Evolutionary conservation across 2,113 vertebrate genomes (phyloP).

Genomic region (Petaurus breviceps): DNA sequence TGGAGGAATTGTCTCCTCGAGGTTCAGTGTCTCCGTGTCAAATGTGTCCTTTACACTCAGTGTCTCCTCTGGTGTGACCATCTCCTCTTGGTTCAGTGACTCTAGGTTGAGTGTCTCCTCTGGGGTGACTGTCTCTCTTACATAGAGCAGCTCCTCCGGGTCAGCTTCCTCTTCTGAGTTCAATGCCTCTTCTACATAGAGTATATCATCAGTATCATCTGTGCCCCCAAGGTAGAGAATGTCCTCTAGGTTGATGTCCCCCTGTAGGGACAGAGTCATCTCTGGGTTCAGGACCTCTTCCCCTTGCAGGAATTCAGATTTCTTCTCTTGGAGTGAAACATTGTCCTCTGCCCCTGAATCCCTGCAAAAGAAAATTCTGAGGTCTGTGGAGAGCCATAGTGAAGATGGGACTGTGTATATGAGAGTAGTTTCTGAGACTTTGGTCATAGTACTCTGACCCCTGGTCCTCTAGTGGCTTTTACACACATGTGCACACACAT

Average conservation of each 20-base stretch:
- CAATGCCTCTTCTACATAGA: conserved; percentile 50
- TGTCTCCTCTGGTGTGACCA: background rate
- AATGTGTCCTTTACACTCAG: conserved; percentile 17
- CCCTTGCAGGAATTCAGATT: accelerated
- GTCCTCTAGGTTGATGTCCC: conserved; percentile 69
- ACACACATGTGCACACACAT: too few relatives aligned
- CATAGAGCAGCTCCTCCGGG: background rate
- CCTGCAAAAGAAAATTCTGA: conserved; percentile 64
- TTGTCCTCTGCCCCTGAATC: conserved; percentile 15
- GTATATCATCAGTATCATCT: conserved; percentile 51
- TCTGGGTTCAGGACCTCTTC: conserved; percentile 48
- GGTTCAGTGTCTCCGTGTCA: background rate
- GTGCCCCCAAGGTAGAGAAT: conserved; percentile 64
- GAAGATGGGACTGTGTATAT: background rate
- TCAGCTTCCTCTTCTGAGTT: conserved; percentile 54
- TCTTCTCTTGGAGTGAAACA: conserved; percentile 69
- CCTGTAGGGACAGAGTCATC: conserved; percentile 55
- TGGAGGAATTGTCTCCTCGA: conserved; percentile 45
- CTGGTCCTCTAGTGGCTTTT: background rate
- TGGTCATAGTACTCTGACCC: background rate
- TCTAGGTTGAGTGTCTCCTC: conserved; percentile 14
- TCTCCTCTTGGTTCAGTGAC: background rate
- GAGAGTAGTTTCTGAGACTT: background rate
- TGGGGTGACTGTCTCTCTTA: conserved; percentile 51
- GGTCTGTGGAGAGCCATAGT: conserved; percentile 59